Percentiles rank a stretch among this genome's conserved stretches.
Conservation (phyloP, 2,113 vertebrate genomes). For the Xenopus tropicalis region UCB_Xtro_10.0 CM004449.2:101901001-101901500, state of each 20-base stretch:
- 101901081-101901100: not conserved
- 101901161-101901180: not conserved
- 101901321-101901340: not conserved
- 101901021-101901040: too few species aligned
- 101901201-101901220: not conserved
- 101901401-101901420: conserved; percentile 14
- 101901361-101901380: conserved; percentile 16
- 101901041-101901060: too few species aligned
- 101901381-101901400: conserved; percentile 33
- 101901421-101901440: conserved; percentile 23
- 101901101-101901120: too few species aligned
- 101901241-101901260: not conserved
- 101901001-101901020: too few species aligned
- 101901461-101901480: conserved; percentile 31
- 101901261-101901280: not conserved
- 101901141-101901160: not conserved
- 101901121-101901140: too few species aligned
- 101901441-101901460: conserved; percentile 26
- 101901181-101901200: not conserved
- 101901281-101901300: not conserved
- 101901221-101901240: not conserved
- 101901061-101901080: not conserved
- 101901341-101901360: conserved; percentile 7
- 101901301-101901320: not conserved
- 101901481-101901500: conserved; percentile 17